Evolutionary conservation across 1,140 invertebrate species (phyloP).

Genomic region (Sycophaga agraensis): DNA sequence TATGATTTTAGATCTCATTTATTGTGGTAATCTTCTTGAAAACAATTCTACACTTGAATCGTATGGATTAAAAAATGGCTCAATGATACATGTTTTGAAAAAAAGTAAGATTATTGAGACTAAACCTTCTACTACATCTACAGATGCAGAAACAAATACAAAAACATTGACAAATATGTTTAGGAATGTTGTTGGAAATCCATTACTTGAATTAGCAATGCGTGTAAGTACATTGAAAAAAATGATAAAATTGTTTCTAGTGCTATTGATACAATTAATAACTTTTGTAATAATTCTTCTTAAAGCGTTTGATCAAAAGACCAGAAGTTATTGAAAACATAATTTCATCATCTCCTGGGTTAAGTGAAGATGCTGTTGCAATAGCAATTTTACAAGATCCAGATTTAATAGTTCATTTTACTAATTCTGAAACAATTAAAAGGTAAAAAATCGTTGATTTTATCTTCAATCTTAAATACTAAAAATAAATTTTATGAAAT

Average conservation of each 20-base stretch:
- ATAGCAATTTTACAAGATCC: constrained; percentile 63
- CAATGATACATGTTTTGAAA: constrained; percentile 59
- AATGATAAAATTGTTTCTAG: background rate
- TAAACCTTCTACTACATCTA: constrained; percentile 30
- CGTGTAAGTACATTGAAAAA: constrained; percentile 11
- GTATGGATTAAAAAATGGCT: constrained; percentile 58
- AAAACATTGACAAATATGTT: constrained; percentile 55
- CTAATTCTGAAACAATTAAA: constrained; percentile 56
- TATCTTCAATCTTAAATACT: background rate
- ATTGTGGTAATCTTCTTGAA: constrained; percentile 59
- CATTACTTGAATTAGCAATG: constrained; percentile 38
- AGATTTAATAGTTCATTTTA: constrained; percentile 60
- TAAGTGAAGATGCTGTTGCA: constrained; percentile 60
- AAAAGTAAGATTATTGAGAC: constrained; percentile 56
- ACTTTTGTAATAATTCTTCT: too few species aligned
- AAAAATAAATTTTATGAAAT: background rate
- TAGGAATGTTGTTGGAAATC: constrained; percentile 53
- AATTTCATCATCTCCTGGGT: constrained; percentile 56
- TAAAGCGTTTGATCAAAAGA: constrained; percentile 57
- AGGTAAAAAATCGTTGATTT: constrained; percentile 40
- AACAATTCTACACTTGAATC: constrained; percentile 56
- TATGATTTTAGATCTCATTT: constrained; percentile 56
- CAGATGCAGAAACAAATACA: constrained; percentile 52
- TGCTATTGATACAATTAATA: background rate
- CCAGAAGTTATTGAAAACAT: constrained; percentile 62